Evolutionary conservation across 2,113 vertebrate genomes (phyloP).

Genomic region (Pterophyllum scalare): DNA sequence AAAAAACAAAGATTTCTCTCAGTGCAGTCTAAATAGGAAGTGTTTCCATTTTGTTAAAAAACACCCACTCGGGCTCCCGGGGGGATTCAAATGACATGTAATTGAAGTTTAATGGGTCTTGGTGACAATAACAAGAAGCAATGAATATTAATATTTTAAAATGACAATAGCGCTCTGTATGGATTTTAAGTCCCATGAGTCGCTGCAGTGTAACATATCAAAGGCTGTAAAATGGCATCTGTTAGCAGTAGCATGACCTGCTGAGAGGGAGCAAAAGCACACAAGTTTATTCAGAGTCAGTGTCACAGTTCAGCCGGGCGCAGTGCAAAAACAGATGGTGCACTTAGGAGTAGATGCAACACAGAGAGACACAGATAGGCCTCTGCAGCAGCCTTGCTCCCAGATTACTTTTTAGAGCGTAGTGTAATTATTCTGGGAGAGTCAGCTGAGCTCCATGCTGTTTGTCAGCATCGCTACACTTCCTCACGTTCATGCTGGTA

Average conservation of each 20-base stretch:
- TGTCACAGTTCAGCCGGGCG: constrained; percentile 55
- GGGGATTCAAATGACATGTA: constrained; percentile 62
- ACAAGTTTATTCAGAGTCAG: constrained; percentile 38
- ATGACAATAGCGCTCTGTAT: constrained; percentile 35
- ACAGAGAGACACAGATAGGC: constrained; percentile 59
- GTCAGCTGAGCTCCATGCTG: constrained; percentile 52
- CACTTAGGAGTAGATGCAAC: constrained; percentile 57
- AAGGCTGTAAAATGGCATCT: constrained; percentile 40
- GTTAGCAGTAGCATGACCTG: constrained; percentile 32
- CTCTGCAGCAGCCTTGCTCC: constrained; percentile 44
- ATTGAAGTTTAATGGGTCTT: constrained; percentile 71
- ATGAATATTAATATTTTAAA: constrained; percentile 63
- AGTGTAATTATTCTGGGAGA: constrained; percentile 65
- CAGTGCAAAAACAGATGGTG: constrained; percentile 66
- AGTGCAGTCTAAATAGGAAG: constrained; percentile 54
- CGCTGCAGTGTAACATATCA: constrained; percentile 2
- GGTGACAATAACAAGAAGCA: constrained; percentile 54
- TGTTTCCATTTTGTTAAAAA: constrained; percentile 60
- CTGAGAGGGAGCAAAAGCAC: constrained; percentile 48
- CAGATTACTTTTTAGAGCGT: constrained; percentile 30
- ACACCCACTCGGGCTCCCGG: constrained; percentile 26
- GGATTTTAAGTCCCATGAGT: constrained; percentile 25
- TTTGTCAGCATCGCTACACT: constrained; percentile 38
- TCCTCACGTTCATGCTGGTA: constrained; percentile 37
- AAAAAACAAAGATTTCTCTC: constrained; percentile 69